Evolutionary conservation across 2,797 vertebrate genomes (phyloP).

Genomic region (Crocodylus rhombifer): DNA sequence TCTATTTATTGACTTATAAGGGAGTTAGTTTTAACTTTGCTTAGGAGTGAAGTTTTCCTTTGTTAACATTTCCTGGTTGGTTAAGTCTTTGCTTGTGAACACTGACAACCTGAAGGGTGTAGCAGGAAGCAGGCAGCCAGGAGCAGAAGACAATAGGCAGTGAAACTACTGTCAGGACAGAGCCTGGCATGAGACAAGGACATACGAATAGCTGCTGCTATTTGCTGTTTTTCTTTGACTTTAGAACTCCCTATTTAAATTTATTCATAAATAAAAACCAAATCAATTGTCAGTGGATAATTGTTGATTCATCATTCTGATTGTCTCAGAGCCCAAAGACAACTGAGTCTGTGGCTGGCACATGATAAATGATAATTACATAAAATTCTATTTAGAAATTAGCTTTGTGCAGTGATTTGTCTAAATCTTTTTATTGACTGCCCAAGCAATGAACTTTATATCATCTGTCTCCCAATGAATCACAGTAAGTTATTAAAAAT

Average conservation of each 20-base stretch:
- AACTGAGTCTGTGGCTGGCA: slow-evolving; percentile 54
- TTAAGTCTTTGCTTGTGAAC: slow-evolving; percentile 18
- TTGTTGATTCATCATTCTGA: slow-evolving; percentile 24
- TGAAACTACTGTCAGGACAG: not conserved
- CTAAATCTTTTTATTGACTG: slow-evolving; percentile 52
- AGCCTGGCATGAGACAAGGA: not conserved
- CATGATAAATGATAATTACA: slow-evolving; percentile 51
- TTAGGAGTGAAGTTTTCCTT: not conserved
- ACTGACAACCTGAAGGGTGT: not conserved
- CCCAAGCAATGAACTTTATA: slow-evolving; percentile 41
- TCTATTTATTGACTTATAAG: not conserved
- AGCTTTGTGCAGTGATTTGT: slow-evolving; percentile 41
- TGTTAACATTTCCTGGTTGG: not conserved
- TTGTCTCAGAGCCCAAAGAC: slow-evolving; percentile 47
- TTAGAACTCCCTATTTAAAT: slow-evolving; percentile 29
- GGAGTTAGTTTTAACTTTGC: not conserved
- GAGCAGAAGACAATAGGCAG: not conserved
- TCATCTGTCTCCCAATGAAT: slow-evolving; percentile 39
- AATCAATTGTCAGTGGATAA: slow-evolving; percentile 23
- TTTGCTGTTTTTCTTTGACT: slow-evolving; percentile 20
- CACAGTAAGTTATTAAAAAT: slow-evolving; percentile 56
- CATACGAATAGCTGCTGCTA: slow-evolving; percentile 18
- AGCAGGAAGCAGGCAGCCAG: not conserved
- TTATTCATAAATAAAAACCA: slow-evolving; percentile 49
- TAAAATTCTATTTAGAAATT: slow-evolving; percentile 67